Evolutionary conservation across 2,113 vertebrate genomes (phyloP), one percentile per base, ranked within the genome.

Genomic region (Xenotilapia flavipinnis): DNA sequence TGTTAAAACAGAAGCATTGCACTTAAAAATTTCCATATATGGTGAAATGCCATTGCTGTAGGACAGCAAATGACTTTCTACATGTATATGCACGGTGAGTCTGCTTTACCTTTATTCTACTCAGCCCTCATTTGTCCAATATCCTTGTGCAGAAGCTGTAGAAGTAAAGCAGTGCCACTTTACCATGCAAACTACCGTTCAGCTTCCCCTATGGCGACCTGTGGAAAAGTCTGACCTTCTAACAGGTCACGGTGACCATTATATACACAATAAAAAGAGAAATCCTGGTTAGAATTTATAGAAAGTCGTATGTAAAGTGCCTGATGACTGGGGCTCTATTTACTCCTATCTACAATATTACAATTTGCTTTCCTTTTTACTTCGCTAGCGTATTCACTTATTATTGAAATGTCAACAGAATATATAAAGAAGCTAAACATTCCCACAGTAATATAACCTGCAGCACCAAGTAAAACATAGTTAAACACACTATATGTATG

Each of bases 331-430:
- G 9, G 3, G 42, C 0, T 62, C 12, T 19, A n/a, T 73, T 80
- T 80, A 28, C n/a, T 54, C 33, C 80, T 12, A 68, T 79, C 9
- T 60, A 33, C 36, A 77, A n/a, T 58, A 82, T 68, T 60, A 75
- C 13, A 15, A 3, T 82, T 88, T 86, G 45, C 89, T 87, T 89
- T 86, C 12, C 0, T 9, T 77, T 85, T 79, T 68, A 79, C 51
- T 51, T 88, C 8, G 55, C 60, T 17, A 33, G 31, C 28, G 9
- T 10, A 12, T 21, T 86, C 81, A 92, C 91, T 88, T 47, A 87
- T 90, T 87, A 91, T 93, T 91, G 55, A 92, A 79, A 88, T 53
- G 40, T 85, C 73, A 89, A 87, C 77, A 85, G 53, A 85, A 90
- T 77, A 83, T 85, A 84, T 79, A 65, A 65, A 80, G 62, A 90